A percentile compares a stretch with the other conserved stretches of the same genome.
phyloP scores from a whole-genome alignment of 1,140 invertebrate species.

The Drosophila novamexicana region DNA sequence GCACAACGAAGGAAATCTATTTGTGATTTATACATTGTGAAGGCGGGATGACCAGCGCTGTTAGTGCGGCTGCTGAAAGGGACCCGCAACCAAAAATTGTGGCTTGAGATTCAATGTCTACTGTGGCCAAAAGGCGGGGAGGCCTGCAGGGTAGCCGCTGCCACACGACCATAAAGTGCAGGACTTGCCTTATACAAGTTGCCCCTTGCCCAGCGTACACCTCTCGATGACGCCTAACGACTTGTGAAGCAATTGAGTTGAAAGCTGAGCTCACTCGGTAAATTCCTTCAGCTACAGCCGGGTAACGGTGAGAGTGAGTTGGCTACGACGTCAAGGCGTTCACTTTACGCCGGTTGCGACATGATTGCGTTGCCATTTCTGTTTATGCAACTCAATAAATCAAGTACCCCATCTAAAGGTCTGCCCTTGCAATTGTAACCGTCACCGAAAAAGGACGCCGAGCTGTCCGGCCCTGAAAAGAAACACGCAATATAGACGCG shows the following conservation, averaged over 20 bases:
- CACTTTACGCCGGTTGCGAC: conserved; percentile 55
- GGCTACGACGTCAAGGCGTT: conserved; percentile 17
- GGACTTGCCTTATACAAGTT: conserved; percentile 27
- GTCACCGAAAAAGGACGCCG: conserved; percentile 27
- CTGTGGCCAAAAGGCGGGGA: neutral
- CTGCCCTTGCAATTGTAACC: conserved; percentile 19
- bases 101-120: conserved; percentile 14
- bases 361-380: conserved; percentile 83
- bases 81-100: conserved; percentile 63
- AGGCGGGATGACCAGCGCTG: neutral
- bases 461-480: conserved; percentile 18
- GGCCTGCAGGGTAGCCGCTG: conserved; percentile 35
- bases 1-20: conserved; percentile 68
- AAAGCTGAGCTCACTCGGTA: conserved; percentile 73
- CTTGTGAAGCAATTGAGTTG: conserved; percentile 83
- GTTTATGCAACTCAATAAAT: conserved; percentile 84
- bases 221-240: conserved; percentile 76
- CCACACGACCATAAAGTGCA: conserved; percentile 67
- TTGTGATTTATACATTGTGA: conserved; percentile 74
- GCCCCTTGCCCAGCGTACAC: conserved; percentile 5
- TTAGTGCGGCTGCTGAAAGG: conserved; percentile 41
- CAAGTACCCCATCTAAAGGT: conserved; percentile 55
- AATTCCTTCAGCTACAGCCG: conserved; percentile 33
- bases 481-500: conserved; percentile 64
- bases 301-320: conserved; percentile 8